Evolutionary conservation across 2,888 invertebrate genomes (phyloP), one percentile per base, ranked within the genome.

Genomic region (Zonitis immaculata): DNA sequence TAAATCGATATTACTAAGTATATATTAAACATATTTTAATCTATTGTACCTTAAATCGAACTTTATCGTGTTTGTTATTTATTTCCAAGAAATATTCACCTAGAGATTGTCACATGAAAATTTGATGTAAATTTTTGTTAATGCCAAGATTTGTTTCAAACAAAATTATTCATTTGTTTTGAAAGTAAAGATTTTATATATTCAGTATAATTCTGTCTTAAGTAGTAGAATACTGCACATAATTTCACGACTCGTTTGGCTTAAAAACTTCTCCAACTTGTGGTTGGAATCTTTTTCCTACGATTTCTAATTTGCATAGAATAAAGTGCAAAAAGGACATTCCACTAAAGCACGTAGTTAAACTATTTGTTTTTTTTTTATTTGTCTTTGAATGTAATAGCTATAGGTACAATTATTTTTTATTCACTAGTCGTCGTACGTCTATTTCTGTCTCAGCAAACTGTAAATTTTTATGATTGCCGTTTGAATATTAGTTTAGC

Each of bases 141-240:
- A 35, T 35, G 18, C 35, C 35, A 18, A 35, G 18, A 35, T 35
- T 35, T 35, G 16, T 35, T 35, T 14, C 28, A 22, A 35, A 47
- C 12, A n/a, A 51, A 55, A 56, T 49, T 56, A 47, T 56, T 56
- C 52, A 56, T 52, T 56, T 56, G 49, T 56, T 56, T 52, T 52
- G 47, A 52, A 56, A 52, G 52, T 56, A 52, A 56, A 52, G 49
- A 49, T 52, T 49, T 56, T 52, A 56, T 52, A 47, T 52, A n/a
- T n/a, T 56, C 52, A 39, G 35, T 56, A 52, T 56, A 52, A 56
- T 56, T 49, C 52, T 62, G 62, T 64, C 66, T 59, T 59, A 54
- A 58, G 54, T 64, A 66, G 60, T 56, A 47, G 51, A 57, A 57
- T 59, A 56, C 57, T 48, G 51, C 49, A 46, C 47, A 56, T 56